Evolutionary conservation across 1,140 invertebrate genomes (phyloP).

Genomic region (Drosophila ironensis): DNA sequence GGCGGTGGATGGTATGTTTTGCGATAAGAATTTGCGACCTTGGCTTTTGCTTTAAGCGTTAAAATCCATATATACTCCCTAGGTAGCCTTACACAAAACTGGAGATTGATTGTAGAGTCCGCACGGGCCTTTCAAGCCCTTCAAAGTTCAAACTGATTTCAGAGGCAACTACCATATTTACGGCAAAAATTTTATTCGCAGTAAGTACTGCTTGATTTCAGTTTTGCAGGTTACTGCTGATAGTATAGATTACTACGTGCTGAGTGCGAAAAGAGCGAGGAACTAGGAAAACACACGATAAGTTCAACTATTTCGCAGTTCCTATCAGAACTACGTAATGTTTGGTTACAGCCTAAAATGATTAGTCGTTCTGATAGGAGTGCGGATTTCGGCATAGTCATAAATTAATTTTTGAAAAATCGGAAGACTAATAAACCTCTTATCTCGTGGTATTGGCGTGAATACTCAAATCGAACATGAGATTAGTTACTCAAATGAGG

Average conservation of each 20-base stretch:
- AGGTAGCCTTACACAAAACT: no score
- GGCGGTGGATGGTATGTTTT: constrained; percentile 1
- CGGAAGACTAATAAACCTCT: background rate
- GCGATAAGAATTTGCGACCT: constrained; percentile 1
- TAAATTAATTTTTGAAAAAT: background rate
- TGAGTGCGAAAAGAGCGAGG: background rate
- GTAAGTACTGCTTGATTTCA: no score
- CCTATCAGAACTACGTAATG: constrained; percentile 13
- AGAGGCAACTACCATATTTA: no score
- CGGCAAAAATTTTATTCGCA: no score
- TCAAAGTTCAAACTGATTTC: no score
- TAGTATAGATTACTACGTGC: no score
- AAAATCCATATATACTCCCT: background rate
- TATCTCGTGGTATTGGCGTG: no score
- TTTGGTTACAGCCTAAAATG: constrained; percentile 1
- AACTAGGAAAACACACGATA: background rate
- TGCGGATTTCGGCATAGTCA: background rate
- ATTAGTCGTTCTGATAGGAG: background rate
- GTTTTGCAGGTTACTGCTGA: no score
- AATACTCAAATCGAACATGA: no score
- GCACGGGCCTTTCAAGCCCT: no score
- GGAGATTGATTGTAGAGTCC: no score
- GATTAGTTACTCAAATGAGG: background rate
- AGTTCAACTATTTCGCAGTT: background rate
- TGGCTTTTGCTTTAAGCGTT: no score